phyloP scores from a whole-genome alignment of 1,140 invertebrate genomes.

The Bombyx mori region ASM3026992v2 NC_085121.1:5790501-5791000 shows the following conservation, averaged over 20 bases:
- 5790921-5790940: slow-evolving; percentile 31
- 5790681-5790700: slow-evolving; percentile 46
- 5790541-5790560: slow-evolving; percentile 72
- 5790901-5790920: slow-evolving; percentile 52
- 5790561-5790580: slow-evolving; percentile 66
- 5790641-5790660: slow-evolving; percentile 40
- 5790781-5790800: slow-evolving; percentile 63
- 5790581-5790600: slow-evolving; percentile 56
- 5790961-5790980: slow-evolving; percentile 1
- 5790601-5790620: slow-evolving; percentile 49
- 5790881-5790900: slow-evolving; percentile 60
- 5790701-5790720: slow-evolving; percentile 48
- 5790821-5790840: slow-evolving; percentile 45
- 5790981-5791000: not conserved
- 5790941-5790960: slow-evolving; percentile 19
- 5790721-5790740: slow-evolving; percentile 63
- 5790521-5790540: slow-evolving; percentile 70
- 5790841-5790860: slow-evolving; percentile 61
- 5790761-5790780: slow-evolving; percentile 67
- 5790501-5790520: slow-evolving; percentile 38
- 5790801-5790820: slow-evolving; percentile 67
- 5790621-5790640: slow-evolving; percentile 19
- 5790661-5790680: slow-evolving; percentile 35
- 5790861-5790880: slow-evolving; percentile 46
- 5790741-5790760: slow-evolving; percentile 59